Base-by-base conservation (phyloP, 2,113 vertebrate species). In the Cryptomyrus ogoouensis region DNA sequence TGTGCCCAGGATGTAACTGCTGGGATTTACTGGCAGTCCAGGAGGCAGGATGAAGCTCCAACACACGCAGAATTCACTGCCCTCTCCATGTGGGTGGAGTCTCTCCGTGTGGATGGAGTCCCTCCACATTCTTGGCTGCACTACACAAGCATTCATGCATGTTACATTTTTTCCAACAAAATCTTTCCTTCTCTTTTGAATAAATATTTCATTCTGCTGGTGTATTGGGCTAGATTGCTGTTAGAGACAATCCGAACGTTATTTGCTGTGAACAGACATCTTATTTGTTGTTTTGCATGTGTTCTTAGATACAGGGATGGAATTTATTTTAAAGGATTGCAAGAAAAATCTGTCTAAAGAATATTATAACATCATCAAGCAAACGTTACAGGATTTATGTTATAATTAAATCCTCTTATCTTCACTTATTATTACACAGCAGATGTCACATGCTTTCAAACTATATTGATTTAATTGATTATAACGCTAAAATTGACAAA, bases 111-210 rank as follows among this genome's bases (percentile, higher is more conserved):
- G 90, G 88, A 62, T 24, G 88, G 80, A 47, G 80, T 47, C 83
- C 0, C 3, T n/a, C 44, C 24, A 46, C 83, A 84, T 47, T 44
- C 83, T 42, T 24, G 42, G 35, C 83, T 17, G 44, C 83, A 4
- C 44, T 47, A n/a, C 21, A 84, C 39, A 84, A 5, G 35, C 83
- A 84, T 47, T 84, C 83, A 84, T 84, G 42, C 83, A 84, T 3
- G 9, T 13, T 46, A 47, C 83, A 21, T 46, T 47, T 84, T 83
- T 84, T 84, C 13, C 83, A 80, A 80, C 74, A 42, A 42, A 80
- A 19, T 19, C 74, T 86, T 90, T 83, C 62, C 62, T 84, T 90
- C 15, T 50, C 83, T 89, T 86, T 27, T 84, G 47, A 52, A 27
- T 17, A 56, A 31, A 15, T 31, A 8, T 80, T 44, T 53, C 31